These are phyloP conservation scores for Gonatopus flavifemur DNA, from an alignment of 1,140 invertebrate genomes.

Conservation along the genomic window DNA sequence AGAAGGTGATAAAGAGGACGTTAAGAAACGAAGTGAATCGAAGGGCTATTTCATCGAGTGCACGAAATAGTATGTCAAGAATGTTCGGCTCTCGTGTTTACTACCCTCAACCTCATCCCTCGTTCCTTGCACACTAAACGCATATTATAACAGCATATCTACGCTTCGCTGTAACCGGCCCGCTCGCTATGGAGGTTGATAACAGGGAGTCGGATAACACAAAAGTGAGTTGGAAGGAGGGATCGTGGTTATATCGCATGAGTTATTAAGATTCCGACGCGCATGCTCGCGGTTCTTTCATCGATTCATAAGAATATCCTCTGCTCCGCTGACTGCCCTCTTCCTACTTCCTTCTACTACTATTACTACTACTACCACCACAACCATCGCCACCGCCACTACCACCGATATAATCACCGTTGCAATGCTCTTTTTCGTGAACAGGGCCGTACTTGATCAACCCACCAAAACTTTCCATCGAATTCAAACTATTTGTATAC, in stretches of 20 bases:
- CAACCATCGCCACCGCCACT: neutral
- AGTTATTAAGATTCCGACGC: constrained; percentile 55
- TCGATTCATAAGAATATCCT: constrained; percentile 58
- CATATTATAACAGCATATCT: constrained; percentile 39
- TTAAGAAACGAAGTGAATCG: too few relatives aligned
- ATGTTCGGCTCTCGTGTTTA: constrained; percentile 34
- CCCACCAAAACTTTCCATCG: too few relatives aligned
- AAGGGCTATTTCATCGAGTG: too few relatives aligned
- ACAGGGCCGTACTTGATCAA: too few relatives aligned
- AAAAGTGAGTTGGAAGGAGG: constrained; percentile 14
- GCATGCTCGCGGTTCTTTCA: constrained; percentile 56
- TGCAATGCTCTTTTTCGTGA: too few relatives aligned
- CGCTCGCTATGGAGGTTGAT: constrained; percentile 24
- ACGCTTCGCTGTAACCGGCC: constrained; percentile 17
- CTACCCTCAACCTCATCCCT: too few relatives aligned
- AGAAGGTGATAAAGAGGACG: too few relatives aligned
- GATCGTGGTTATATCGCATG: constrained; percentile 46
- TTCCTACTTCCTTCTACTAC: neutral
- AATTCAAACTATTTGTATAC: too few relatives aligned
- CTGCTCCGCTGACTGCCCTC: constrained; percentile 29
- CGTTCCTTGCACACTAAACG: constrained; percentile 30
- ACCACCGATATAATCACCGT: too few relatives aligned
- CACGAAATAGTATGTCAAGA: constrained; percentile 16
- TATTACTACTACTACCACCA: neutral
- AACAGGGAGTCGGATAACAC: constrained; percentile 25